Percentiles rank a stretch among this genome's conserved stretches.
Evolutionary conservation across 1,140 invertebrate species (phyloP).

Genomic region (Drosophila novamexicana): DNA sequence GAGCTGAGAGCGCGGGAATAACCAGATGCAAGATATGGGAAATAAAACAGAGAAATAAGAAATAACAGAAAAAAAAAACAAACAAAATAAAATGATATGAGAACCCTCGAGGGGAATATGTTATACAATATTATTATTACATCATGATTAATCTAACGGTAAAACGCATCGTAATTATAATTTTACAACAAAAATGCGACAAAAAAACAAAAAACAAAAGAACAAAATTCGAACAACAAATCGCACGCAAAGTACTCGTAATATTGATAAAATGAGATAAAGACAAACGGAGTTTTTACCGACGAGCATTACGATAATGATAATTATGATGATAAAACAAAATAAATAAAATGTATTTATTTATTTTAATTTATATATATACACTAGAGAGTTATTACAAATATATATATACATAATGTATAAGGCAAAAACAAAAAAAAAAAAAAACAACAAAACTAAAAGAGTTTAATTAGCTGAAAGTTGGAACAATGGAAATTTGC

Average conservation of each 20-base stretch:
- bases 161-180: slow-evolving; percentile 61
- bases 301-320: slow-evolving; percentile 50
- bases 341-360: slow-evolving; percentile 81
- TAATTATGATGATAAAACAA: slow-evolving; percentile 55
- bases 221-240: slow-evolving; percentile 65
- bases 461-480: neutral
- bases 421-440: slow-evolving; percentile 66
- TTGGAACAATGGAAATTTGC: too few relatives aligned
- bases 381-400: slow-evolving; percentile 82
- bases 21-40: slow-evolving; percentile 37
- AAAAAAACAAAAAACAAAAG: slow-evolving; percentile 17
- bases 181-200: slow-evolving; percentile 51
- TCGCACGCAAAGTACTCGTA: slow-evolving; percentile 60
- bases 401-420: slow-evolving; percentile 80
- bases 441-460: neutral
- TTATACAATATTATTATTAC: slow-evolving; percentile 77
- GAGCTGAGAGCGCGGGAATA: slow-evolving; percentile 26
- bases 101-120: slow-evolving; percentile 50
- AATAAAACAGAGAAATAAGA: slow-evolving; percentile 9
- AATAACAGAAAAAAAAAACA: neutral
- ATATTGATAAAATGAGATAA: slow-evolving; percentile 43
- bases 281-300: slow-evolving; percentile 29
- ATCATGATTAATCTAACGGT: slow-evolving; percentile 71
- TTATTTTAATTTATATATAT: slow-evolving; percentile 83
- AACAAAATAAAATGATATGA: slow-evolving; percentile 1